phyloP scores from a whole-genome alignment of 2,113 vertebrate genomes.

The Pituophis catenifer region DNA sequence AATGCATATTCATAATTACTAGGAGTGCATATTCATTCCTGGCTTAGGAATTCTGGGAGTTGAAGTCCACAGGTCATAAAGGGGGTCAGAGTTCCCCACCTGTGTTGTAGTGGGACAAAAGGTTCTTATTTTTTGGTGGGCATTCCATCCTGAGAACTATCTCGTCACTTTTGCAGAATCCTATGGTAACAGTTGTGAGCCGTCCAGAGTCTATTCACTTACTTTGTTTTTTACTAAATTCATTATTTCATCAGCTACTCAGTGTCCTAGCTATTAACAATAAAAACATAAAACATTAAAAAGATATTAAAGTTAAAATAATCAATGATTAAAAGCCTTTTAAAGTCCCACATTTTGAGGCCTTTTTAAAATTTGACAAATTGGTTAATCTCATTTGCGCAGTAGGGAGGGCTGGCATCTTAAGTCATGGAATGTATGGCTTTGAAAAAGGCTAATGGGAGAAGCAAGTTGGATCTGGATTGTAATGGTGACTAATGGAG shows the following conservation, averaged over 20 bases:
- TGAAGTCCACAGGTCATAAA: neutral
- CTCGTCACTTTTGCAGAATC: neutral
- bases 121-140: neutral
- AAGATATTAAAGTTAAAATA: neutral
- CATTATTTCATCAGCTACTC: neutral
- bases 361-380: neutral
- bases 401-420: neutral
- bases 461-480: neutral
- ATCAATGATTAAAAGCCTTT: neutral
- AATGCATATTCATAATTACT: neutral
- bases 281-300: neutral
- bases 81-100: neutral
- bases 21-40: neutral
- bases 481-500: neutral
- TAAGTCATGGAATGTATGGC: neutral
- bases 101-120: neutral
- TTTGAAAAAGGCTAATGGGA: neutral
- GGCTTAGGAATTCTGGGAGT: neutral
- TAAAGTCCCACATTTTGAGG: neutral
- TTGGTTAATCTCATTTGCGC: neutral
- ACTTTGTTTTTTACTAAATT: neutral
- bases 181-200: neutral
- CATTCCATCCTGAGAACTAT: neutral
- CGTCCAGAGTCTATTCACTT: neutral
- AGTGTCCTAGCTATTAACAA: neutral